Percentiles rank a stretch among this genome's conserved stretches.
Evolutionary conservation across 2,113 vertebrate genomes (phyloP).

Genomic region (Poicephalus meyeri): DNA sequence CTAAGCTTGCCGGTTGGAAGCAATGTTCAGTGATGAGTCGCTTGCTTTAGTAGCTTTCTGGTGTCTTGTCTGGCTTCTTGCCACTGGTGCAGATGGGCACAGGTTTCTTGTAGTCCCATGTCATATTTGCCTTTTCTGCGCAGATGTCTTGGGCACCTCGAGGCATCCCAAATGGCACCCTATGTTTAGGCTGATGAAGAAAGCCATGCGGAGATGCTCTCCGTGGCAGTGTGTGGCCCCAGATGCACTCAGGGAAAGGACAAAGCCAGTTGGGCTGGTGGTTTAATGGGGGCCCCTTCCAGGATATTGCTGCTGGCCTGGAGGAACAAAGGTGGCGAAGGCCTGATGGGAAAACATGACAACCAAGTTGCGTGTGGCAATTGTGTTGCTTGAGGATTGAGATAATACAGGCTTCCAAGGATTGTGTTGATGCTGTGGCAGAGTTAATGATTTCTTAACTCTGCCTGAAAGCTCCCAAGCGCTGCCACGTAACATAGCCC

Average conservation of each 20-base stretch:
- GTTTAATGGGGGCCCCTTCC: neutral
- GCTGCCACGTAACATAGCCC: neutral
- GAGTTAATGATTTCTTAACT: neutral
- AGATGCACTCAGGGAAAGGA: neutral
- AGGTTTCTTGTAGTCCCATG: neutral
- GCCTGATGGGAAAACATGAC: neutral
- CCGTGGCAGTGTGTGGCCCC: neutral
- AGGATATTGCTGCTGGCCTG: neutral
- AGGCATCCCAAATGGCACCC: slow-evolving; percentile 15
- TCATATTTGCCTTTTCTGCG: neutral
- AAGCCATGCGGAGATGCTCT: neutral
- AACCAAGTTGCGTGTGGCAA: neutral
- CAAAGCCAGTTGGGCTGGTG: neutral
- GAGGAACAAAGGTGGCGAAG: neutral
- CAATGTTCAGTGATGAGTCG: neutral
- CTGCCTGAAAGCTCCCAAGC: neutral
- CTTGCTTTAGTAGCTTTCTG: neutral
- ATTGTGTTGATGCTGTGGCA: neutral
- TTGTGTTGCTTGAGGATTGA: neutral
- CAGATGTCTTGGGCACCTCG: slow-evolving; percentile 3
- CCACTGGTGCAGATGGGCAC: slow-evolving; percentile 27
- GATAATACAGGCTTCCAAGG: neutral
- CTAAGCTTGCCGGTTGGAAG: neutral
- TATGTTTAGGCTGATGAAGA: neutral
- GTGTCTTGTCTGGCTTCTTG: slow-evolving; percentile 13